These are phyloP conservation scores for Emys orbicularis DNA, from an alignment of 2,797 vertebrate genomes.

Conservation along the genomic window DNA sequence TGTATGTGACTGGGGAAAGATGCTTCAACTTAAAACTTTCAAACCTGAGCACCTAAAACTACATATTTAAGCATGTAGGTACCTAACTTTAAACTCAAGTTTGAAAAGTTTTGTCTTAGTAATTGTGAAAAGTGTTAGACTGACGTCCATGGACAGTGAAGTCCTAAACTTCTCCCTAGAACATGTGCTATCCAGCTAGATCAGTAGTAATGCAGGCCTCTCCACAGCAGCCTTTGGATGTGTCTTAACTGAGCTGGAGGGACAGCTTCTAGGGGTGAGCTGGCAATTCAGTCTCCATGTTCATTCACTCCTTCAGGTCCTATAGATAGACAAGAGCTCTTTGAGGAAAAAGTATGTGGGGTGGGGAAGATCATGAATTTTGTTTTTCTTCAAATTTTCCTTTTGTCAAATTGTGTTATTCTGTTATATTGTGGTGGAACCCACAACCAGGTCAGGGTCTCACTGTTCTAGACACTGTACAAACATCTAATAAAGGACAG, in stretches of 20 bases:
- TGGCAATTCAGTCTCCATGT: neutral
- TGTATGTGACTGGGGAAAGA: neutral
- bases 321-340: neutral
- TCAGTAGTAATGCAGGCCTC: neutral
- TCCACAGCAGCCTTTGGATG: neutral
- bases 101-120: neutral
- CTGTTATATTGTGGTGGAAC: neutral
- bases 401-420: neutral
- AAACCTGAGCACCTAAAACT: neutral
- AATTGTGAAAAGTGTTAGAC: neutral
- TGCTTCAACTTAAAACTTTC: neutral
- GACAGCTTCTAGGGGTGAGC: neutral
- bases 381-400: neutral
- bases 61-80: neutral
- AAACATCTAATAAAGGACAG: neutral
- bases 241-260: neutral
- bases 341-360: neutral
- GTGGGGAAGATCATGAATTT: neutral
- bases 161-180: neutral
- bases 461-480: neutral
- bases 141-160: neutral
- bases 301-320: neutral
- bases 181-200: neutral
- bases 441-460: neutral
- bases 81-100: neutral